Evolutionary conservation across 2,113 vertebrate species (phyloP).

Genomic region (Boleophthalmus pectinirostris): DNA sequence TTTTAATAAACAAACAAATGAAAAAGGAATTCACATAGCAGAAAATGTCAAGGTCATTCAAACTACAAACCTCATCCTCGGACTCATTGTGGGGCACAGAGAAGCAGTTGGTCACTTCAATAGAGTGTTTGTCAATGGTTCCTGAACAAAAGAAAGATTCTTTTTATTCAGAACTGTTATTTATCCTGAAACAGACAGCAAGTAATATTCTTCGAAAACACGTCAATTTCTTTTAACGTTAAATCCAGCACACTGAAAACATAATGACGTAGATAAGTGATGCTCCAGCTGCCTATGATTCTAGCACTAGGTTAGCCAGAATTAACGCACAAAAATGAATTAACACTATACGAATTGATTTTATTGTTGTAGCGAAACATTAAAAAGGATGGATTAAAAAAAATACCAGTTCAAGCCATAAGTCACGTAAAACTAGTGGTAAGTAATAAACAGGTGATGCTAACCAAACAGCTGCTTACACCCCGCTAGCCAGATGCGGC

Average conservation of each 20-base stretch:
- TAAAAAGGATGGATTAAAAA: not conserved
- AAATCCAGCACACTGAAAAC: not conserved
- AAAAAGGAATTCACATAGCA: not conserved
- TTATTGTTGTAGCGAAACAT: not conserved
- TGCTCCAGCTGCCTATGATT: not conserved
- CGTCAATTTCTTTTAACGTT: not conserved
- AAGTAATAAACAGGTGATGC: not conserved
- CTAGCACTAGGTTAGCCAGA: not conserved
- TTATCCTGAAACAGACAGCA: not conserved
- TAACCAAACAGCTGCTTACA: conserved; percentile 13
- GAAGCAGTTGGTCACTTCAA: conserved; percentile 98
- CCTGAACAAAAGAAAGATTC: conserved; percentile 71
- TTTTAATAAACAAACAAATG: not conserved
- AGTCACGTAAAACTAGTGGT: not conserved
- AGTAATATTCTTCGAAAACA: not conserved
- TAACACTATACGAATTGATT: not conserved
- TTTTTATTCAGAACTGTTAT: not conserved
- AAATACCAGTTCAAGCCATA: not conserved
- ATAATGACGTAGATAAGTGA: not conserved
- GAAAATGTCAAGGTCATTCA: not conserved
- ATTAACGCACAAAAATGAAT: not conserved
- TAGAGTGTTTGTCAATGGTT: conserved; percentile 92
- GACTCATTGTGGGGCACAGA: conserved; percentile 98
- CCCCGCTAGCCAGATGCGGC: not conserved
- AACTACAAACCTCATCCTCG: conserved; percentile 89